Conservation (phyloP, 2,888 invertebrate species). For the Teinopalpus imperialis region DNA sequence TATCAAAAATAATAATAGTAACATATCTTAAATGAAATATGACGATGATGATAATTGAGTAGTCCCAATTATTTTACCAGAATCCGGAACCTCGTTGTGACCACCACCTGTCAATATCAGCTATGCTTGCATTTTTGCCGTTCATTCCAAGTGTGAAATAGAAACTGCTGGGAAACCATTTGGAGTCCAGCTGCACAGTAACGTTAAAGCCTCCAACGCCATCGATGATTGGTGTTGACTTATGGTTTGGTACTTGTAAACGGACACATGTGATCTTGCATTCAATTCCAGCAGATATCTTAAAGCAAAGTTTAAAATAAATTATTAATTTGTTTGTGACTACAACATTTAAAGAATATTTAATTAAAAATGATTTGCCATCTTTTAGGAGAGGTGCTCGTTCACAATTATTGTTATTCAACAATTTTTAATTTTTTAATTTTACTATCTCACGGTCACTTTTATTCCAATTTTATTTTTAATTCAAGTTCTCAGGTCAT, state of each 20-base stretch:
- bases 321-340: no score
- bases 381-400: no score
- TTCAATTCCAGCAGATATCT: slow-evolving; percentile 66
- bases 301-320: slow-evolving; percentile 22
- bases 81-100: slow-evolving; percentile 44
- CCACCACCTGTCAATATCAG: slow-evolving; percentile 43
- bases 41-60: no score
- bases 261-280: slow-evolving; percentile 60
- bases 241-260: slow-evolving; percentile 53
- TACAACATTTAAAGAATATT: no score
- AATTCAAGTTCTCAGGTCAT: no score
- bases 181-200: slow-evolving; percentile 45
- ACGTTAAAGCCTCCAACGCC: slow-evolving; percentile 67
- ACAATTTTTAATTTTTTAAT: no score
- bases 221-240: slow-evolving; percentile 41
- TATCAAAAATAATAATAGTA: no score
- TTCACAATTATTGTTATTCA: no score
- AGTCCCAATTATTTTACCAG: slow-evolving; percentile 36
- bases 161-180: slow-evolving; percentile 58
- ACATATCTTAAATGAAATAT: no score
- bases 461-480: no score
- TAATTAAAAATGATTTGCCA: no score
- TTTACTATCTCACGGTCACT: no score
- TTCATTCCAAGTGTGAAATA: slow-evolving; percentile 52
- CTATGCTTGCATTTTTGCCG: slow-evolving; percentile 48